Conservation (phyloP, 2,888 invertebrate species). For the Ypsolopha scabrella region DNA sequence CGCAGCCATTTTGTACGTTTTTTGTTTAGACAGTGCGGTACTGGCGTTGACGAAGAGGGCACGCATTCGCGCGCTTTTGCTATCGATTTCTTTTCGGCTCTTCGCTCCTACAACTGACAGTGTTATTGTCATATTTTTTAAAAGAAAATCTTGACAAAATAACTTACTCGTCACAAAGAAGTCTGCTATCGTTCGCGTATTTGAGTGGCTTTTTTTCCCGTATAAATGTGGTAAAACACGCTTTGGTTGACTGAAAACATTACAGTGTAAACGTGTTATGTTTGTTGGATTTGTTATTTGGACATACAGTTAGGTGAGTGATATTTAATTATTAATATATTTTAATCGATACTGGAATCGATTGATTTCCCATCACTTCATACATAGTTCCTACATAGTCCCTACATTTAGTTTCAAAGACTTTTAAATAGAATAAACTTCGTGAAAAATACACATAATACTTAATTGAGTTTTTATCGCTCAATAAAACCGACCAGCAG, state of each 20-base stretch:
- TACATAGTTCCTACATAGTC: too few species aligned
- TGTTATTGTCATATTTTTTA: slow-evolving; percentile 24
- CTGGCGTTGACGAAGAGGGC: slow-evolving; percentile 16
- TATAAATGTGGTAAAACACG: slow-evolving; percentile 4
- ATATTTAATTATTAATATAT: neutral
- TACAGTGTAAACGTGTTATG: slow-evolving; percentile 1
- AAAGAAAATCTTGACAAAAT: slow-evolving; percentile 37
- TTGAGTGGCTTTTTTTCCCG: slow-evolving; percentile 26
- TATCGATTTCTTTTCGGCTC: slow-evolving; percentile 29
- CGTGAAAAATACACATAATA: too few species aligned
- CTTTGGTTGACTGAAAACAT: neutral
- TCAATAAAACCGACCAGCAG: too few species aligned
- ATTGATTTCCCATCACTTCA: too few species aligned
- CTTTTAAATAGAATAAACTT: too few species aligned
- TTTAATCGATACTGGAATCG: too few species aligned
- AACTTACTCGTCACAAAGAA: slow-evolving; percentile 14
- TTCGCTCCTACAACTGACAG: slow-evolving; percentile 11
- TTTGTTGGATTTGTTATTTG: slow-evolving; percentile 5
- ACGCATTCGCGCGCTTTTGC: slow-evolving; percentile 25
- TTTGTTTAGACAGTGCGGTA: slow-evolving; percentile 38
- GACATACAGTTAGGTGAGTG: slow-evolving; percentile 3
- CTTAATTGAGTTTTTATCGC: too few species aligned
- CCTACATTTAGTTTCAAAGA: too few species aligned
- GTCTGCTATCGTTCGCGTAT: slow-evolving; percentile 21
- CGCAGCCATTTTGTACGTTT: slow-evolving; percentile 33